These are phyloP conservation scores for Choristoneura rosaceana DNA, from an alignment of 2,888 invertebrate genomes.

Conservation along the genomic window DNA sequence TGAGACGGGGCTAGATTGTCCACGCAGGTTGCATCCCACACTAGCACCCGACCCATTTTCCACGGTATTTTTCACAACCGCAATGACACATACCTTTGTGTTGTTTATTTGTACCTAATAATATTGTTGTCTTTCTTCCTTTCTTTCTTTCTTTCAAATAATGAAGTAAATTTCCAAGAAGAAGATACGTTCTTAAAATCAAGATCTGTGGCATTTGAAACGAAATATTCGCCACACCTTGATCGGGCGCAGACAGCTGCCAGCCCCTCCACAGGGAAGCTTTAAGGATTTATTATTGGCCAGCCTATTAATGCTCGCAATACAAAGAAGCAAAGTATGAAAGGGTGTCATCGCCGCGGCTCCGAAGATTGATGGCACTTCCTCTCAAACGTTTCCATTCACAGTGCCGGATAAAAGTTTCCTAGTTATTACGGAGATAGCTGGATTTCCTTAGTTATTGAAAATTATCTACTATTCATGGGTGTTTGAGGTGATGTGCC, in stretches of 20 bases:
- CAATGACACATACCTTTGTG: too few species aligned
- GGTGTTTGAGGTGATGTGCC: neutral
- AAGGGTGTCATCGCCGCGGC: conserved; percentile 65
- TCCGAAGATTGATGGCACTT: conserved; percentile 73
- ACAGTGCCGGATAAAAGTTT: conserved; percentile 60
- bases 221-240: conserved; percentile 34
- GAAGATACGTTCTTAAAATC: neutral
- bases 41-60: too few species aligned
- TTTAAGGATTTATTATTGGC: conserved; percentile 56
- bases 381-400: conserved; percentile 62
- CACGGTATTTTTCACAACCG: too few species aligned
- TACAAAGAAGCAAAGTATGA: conserved; percentile 60
- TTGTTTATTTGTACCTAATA: too few species aligned
- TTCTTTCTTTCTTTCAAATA: too few species aligned
- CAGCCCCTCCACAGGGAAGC: conserved; percentile 30
- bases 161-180: neutral
- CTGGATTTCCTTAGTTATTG: conserved; percentile 39
- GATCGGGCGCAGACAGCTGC: conserved; percentile 18
- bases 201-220: neutral
- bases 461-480: conserved; percentile 37
- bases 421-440: conserved; percentile 48
- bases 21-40: too few species aligned
- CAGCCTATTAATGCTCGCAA: conserved; percentile 60
- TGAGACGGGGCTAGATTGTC: too few species aligned
- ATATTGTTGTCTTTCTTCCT: too few species aligned